Evolutionary conservation across 2,888 invertebrate species (phyloP).

Genomic region (Boloria euphrosyne): DNA sequence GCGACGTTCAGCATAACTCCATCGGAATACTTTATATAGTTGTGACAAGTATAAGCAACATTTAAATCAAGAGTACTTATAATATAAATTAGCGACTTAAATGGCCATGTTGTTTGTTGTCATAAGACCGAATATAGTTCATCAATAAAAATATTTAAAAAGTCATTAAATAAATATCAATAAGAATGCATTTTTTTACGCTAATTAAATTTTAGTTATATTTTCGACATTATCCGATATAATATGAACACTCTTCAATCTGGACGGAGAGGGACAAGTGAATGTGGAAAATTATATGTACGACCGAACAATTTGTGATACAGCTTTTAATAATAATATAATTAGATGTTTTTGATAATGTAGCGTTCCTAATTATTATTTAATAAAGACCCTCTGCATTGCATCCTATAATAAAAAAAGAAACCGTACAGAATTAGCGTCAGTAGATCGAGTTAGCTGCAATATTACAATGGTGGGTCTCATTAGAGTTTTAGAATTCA

Average conservation of each 20-base stretch:
- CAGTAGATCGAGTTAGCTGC: conserved; percentile 42
- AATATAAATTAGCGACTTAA: conserved; percentile 14
- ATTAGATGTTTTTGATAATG: conserved; percentile 21
- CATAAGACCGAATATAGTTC: conserved; percentile 9
- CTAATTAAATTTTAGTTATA: conserved; percentile 53
- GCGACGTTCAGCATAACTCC: conserved; percentile 20
- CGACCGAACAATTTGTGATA: background rate
- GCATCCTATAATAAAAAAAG: conserved; percentile 36
- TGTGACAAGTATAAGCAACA: background rate
- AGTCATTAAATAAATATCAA: conserved; percentile 19
- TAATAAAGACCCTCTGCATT: conserved; percentile 38
- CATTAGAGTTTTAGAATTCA: conserved; percentile 68
- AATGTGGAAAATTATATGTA: conserved; percentile 51
- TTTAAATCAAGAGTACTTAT: conserved; percentile 3
- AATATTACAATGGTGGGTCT: conserved; percentile 48
- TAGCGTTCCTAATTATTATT: conserved; percentile 15
- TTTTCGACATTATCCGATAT: conserved; percentile 52
- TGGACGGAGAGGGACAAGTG: conserved; percentile 77
- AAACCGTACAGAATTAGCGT: conserved; percentile 49
- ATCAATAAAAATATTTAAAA: conserved; percentile 15
- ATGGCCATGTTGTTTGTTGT: conserved; percentile 6
- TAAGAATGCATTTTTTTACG: conserved; percentile 48
- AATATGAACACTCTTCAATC: conserved; percentile 74
- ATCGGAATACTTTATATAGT: conserved; percentile 3
- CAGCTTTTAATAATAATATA: background rate